Evolutionary conservation across 2,113 vertebrate species (phyloP), one percentile per base, ranked within the genome.

Genomic region (Aldabrachelys gigantea): DNA sequence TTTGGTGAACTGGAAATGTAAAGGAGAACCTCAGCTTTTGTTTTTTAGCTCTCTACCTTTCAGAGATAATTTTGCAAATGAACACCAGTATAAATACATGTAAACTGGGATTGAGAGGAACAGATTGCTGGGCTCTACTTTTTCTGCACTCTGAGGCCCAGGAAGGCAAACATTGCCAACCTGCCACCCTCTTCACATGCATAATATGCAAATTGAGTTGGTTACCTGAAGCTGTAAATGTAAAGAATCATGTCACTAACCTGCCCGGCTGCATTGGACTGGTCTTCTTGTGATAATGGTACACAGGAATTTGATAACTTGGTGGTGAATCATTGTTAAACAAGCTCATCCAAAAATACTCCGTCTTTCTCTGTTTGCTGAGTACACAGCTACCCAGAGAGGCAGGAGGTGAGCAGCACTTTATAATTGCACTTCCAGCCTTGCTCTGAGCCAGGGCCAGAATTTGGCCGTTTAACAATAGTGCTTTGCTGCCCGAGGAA

Each of bases 21-120:
- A 92, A 62, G 56, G 44, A 95, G 16, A 88, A 24, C 27, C 82
- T 92, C 49, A 93, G 25, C 62, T 93, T 88, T 90, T 35, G 54
- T 76, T 69, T 3, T 89, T 93, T 92, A 65, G 10, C 1, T 6
- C 87, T 47, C 78, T 85, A 69, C 89, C 85, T 91, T 92, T 59
- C 59, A 85, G 9, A 29, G 10, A 82, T 38, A 38, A 38, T 38
- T 21, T 38, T 72, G n/a, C 17, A 72, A 72, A 72, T 3, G 9
- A 72, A 22, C 35, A 22, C 5, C n/a, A 21, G 19, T 72, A 54
- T 54, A 53, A n/a, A 81, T 16, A 79, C 76, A 52, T 47, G 35
- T 2, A 54, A 41, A 54, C 49, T 22, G 21, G 52, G 80, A 50
- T 54, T 89, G 75, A 88, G 57, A 85, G 95, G 11, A 89, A 19